A percentile compares a stretch with the other conserved stretches of the same genome.
These are phyloP conservation scores for Molossus alvarezi DNA, from an alignment of 2,797 vertebrate species.

Conservation along the genomic window DNA sequence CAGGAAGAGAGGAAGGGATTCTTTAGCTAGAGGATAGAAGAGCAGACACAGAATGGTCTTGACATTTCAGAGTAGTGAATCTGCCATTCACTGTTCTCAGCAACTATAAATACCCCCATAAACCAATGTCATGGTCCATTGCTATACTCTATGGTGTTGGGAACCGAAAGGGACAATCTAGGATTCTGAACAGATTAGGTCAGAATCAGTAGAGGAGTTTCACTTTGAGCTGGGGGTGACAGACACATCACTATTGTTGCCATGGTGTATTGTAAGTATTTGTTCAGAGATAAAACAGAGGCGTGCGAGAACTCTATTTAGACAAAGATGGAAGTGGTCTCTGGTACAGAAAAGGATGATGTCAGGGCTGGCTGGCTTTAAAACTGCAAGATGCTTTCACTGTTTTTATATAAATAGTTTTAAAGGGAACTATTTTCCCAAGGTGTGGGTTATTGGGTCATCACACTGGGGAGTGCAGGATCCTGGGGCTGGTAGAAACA, in stretches of 20 bases:
- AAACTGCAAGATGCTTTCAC: background rate
- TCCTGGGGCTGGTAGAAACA: background rate
- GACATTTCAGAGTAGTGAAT: background rate
- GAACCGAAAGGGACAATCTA: background rate
- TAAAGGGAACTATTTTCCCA: background rate
- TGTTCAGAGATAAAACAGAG: background rate
- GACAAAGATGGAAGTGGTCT: background rate
- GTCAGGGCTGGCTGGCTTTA: background rate
- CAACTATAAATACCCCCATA: background rate
- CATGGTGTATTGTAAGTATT: background rate
- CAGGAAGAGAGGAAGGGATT: background rate
- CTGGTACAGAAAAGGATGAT: background rate
- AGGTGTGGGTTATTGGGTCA: background rate
- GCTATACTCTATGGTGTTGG: background rate
- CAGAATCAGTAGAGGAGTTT: background rate
- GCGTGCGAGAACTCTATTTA: background rate
- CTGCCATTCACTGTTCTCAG: no score
- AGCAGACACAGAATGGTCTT: background rate
- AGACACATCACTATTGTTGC: background rate
- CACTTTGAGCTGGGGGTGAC: background rate
- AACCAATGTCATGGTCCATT: background rate
- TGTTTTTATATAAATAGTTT: background rate
- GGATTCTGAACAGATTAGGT: background rate
- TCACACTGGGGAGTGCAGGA: background rate
- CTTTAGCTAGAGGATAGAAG: background rate